Evolutionary conservation across 2,797 vertebrate genomes (phyloP).

Genomic region (Rhadinocentrus ornatus): DNA sequence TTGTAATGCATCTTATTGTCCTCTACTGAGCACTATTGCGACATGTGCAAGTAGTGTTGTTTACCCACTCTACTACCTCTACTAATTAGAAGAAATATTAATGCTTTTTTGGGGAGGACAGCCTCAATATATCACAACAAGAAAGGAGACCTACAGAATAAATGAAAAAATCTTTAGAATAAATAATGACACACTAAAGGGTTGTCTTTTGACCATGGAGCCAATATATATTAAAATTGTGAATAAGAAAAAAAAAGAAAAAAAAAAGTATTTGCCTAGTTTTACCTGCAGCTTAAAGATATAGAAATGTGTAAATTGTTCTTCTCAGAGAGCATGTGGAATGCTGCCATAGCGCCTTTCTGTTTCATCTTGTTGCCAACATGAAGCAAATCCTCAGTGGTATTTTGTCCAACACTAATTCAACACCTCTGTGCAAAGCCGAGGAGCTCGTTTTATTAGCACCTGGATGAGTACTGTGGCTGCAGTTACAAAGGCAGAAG

Average conservation of each 20-base stretch:
- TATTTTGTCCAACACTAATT: conserved; percentile 49
- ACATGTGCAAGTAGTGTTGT: background rate
- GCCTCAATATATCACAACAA: background rate
- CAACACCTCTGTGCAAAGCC: conserved; percentile 53
- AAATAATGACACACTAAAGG: background rate
- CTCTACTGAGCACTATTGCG: background rate
- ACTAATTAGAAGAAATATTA: conserved; percentile 7
- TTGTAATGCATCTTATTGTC: too few relatives aligned
- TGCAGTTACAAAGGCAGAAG: conserved; percentile 46
- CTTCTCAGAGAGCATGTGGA: conserved; percentile 17
- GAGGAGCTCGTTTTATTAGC: conserved; percentile 63
- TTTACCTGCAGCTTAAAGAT: conserved; percentile 6
- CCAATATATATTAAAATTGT: background rate
- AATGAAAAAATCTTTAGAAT: background rate
- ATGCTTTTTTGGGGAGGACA: background rate
- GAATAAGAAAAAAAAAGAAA: background rate
- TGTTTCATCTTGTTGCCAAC: conserved; percentile 29
- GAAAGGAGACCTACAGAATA: background rate
- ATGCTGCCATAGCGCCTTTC: conserved; percentile 22
- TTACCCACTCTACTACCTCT: background rate
- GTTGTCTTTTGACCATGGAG: background rate
- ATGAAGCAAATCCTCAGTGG: conserved; percentile 51
- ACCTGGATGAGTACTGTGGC: conserved; percentile 45
- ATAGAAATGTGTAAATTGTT: conserved; percentile 13
- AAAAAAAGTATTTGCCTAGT: background rate